phyloP scores from a whole-genome alignment of 1,140 invertebrate species.

The Adoxophyes honmai region DNA sequence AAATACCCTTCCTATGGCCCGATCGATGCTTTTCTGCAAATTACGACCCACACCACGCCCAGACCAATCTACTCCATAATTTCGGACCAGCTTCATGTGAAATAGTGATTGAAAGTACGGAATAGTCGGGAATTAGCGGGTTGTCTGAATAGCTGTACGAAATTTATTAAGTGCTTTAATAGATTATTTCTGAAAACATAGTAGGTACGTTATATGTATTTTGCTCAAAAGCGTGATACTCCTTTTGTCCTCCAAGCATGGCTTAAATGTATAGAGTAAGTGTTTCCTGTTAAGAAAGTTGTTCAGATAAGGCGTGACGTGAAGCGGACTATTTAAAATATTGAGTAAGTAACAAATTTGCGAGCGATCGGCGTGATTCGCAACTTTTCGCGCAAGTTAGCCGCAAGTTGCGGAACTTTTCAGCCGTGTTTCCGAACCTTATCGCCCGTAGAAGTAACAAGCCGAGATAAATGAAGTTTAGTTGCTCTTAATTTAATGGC shows the following conservation, averaged over 20 bases:
- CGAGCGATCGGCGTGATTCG: slow-evolving; percentile 68
- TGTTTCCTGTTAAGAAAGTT: slow-evolving; percentile 21
- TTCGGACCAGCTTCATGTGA: background rate
- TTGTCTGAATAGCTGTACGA: background rate
- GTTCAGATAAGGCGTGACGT: slow-evolving; percentile 46
- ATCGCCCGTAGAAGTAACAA: slow-evolving; percentile 68
- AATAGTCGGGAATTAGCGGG: background rate
- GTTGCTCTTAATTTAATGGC: slow-evolving; percentile 72
- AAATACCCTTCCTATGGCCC: slow-evolving; percentile 23
- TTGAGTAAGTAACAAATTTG: slow-evolving; percentile 67
- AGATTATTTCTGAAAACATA: too few relatives aligned
- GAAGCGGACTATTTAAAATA: slow-evolving; percentile 65
- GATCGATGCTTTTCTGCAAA: slow-evolving; percentile 25
- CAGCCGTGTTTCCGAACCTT: slow-evolving; percentile 63
- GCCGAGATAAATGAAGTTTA: slow-evolving; percentile 72
- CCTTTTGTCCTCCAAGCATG: background rate
- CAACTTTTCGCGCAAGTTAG: slow-evolving; percentile 59
- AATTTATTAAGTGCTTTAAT: too few relatives aligned
- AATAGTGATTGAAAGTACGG: slow-evolving; percentile 6
- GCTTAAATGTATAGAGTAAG: slow-evolving; percentile 14
- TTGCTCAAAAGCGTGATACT: too few relatives aligned
- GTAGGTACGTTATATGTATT: too few relatives aligned
- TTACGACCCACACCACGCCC: slow-evolving; percentile 18
- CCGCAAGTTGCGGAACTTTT: slow-evolving; percentile 54
- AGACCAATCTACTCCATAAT: background rate